These are phyloP conservation scores for Erebia aethiops DNA, from an alignment of 2,888 invertebrate species.

Conservation along the genomic window DNA sequence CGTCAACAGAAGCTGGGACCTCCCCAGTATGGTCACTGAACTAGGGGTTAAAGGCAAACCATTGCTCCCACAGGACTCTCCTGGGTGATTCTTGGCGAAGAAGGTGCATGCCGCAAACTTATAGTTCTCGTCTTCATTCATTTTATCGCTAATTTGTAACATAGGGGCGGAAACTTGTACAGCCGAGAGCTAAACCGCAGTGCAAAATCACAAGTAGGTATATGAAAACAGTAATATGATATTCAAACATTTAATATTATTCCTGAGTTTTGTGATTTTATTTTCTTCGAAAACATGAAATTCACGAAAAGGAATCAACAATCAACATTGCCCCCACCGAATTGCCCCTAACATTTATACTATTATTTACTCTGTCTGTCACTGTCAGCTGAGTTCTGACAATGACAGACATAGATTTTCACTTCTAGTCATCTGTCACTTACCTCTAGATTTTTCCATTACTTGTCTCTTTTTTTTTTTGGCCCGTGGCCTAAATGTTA, in stretches of 20 bases:
- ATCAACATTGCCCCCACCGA: no score
- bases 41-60: constrained; percentile 98
- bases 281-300: no score
- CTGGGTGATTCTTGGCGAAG: constrained; percentile 94
- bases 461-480: no score
- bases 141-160: constrained; percentile 26
- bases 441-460: no score
- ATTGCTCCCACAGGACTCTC: constrained; percentile 96
- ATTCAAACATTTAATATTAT: neutral
- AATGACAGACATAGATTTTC: no score
- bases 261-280: no score
- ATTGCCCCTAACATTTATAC: no score
- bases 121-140: constrained; percentile 43
- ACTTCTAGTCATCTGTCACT: no score
- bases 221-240: constrained; percentile 34
- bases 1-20: constrained; percentile 91
- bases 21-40: constrained; percentile 96
- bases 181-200: neutral
- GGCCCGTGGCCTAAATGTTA: no score
- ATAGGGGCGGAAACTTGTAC: neutral
- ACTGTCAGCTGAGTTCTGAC: no score
- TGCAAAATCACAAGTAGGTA: constrained; percentile 19
- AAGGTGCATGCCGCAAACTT: constrained; percentile 94
- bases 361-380: no score
- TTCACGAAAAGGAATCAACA: no score